These are phyloP conservation scores for Hydrozoanthus tunicans DNA, from an alignment of 64 coral and sea anemone genomes.

Conservation along the genomic window DNA sequence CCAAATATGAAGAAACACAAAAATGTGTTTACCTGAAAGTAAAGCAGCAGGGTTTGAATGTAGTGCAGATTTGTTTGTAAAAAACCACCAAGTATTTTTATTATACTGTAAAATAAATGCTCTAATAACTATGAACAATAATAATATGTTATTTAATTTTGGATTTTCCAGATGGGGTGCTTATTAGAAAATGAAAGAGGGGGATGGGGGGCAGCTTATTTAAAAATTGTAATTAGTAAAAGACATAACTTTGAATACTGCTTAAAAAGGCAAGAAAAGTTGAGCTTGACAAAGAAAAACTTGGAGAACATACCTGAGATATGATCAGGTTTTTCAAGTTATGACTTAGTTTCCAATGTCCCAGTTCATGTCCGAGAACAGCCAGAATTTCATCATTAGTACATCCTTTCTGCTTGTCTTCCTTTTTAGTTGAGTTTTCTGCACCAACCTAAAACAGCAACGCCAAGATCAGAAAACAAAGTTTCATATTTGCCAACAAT, in stretches of 20 bases:
- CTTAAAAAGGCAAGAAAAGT: too few relatives aligned
- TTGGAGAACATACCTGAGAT: constrained; percentile 68
- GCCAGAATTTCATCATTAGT: constrained; percentile 94
- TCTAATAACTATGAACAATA: too few relatives aligned
- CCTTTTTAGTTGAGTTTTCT: constrained; percentile 23
- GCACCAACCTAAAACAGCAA: not conserved
- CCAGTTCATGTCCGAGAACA: constrained; percentile 86
- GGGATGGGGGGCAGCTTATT: too few relatives aligned
- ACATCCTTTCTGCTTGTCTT: constrained; percentile 76
- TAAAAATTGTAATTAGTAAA: too few relatives aligned
- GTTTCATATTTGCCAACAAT: not conserved
- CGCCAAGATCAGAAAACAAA: not conserved
- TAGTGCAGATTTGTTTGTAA: not conserved
- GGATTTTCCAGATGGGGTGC: too few relatives aligned
- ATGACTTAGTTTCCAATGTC: constrained; percentile 93
- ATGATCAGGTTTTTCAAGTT: constrained; percentile 87
- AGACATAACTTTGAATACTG: too few relatives aligned
- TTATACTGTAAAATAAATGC: too few relatives aligned
- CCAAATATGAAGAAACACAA: constrained; percentile 95
- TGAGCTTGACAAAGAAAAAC: not conserved
- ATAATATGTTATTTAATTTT: too few relatives aligned
- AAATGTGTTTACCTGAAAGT: constrained; percentile 87
- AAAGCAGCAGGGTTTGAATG: not conserved
- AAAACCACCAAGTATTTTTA: too few relatives aligned
- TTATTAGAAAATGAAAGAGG: too few relatives aligned